Conservation (phyloP, 2,888 invertebrate genomes). For the Villa cingulata region DNA sequence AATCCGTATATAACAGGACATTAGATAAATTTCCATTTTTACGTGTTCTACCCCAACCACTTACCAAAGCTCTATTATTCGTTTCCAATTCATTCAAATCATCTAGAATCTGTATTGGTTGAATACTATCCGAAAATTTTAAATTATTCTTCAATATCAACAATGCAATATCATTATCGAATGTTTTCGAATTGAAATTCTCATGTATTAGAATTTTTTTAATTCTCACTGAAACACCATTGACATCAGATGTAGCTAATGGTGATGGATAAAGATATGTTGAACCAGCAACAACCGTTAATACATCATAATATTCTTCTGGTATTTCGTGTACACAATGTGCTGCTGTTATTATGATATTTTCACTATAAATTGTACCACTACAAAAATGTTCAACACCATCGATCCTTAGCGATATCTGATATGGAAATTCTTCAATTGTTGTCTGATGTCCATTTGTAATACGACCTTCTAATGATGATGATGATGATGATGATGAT, state of each 20-base stretch:
- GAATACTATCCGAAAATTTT: constrained; percentile 26
- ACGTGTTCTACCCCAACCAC: background rate
- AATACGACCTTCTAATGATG: background rate
- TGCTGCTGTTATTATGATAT: constrained; percentile 1
- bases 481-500: background rate
- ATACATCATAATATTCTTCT: background rate
- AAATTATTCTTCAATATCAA: constrained; percentile 17
- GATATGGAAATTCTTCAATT: constrained; percentile 4
- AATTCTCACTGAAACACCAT: background rate
- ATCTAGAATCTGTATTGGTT: constrained; percentile 14
- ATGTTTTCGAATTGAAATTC: background rate
- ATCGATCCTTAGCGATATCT: background rate
- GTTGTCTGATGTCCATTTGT: background rate
- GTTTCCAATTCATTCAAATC: background rate
- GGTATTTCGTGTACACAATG: background rate
- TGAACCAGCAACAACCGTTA: background rate
- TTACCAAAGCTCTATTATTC: background rate
- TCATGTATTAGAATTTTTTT: background rate
- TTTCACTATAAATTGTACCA: background rate
- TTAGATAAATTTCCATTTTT: background rate
- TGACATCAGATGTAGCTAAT: background rate
- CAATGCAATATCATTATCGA: background rate
- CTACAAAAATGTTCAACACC: constrained; percentile 1
- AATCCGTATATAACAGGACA: background rate
- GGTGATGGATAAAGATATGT: background rate